Base-by-base conservation (phyloP, 1,140 invertebrate genomes). In the Drosophila nigromelanica region DNA sequence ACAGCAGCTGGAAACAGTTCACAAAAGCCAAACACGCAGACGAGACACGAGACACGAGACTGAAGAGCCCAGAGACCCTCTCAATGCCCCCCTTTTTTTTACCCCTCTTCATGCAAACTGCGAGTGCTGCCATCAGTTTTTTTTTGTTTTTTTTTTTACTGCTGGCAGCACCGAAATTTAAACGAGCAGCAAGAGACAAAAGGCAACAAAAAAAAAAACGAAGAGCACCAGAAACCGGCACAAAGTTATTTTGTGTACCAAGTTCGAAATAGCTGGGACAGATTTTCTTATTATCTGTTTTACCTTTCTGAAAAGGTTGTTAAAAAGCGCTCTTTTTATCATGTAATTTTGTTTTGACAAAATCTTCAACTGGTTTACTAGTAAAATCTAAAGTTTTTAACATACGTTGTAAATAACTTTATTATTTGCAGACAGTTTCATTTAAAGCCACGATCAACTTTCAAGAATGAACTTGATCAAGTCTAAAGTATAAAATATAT, bases 1-100 rank as follows among this genome's bases (percentile, higher is more conserved):
- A 45, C 56, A 52, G 66, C 56, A 70, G 71, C 58, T 61, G 64
- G 15, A 62, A 68, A 37, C 45, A 24, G 50, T 52, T 43, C 52
- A 60, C 48, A 72, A 71, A 71, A 56, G 43, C 60, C 60, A 64
- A 43, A 54, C 33, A 37, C 61, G 42, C 27, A 54, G 37, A 27
- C 48, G 12, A 55, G n/a, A 67, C 21, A 50, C 43, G 45, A 42
- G 11, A 39, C 30, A 48, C n/a, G 45, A 12, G 15, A 37, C 35
- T 21, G n/a, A 51, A 37, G 43, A 33, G 3, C 30, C 11, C 35
- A 18, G 8, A 35, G 33, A 35, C 18, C 43, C 21, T 10, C 39
- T 18, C 43, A 8, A 10, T 24, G 11, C 43, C 8, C 43, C 18
- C 6, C 3, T 24, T 21, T 7, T 14, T 18, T 18, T 18, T 4